Evolutionary conservation across 2,797 vertebrate species (phyloP).

Genomic region (Lateolabrax maculatus): DNA sequence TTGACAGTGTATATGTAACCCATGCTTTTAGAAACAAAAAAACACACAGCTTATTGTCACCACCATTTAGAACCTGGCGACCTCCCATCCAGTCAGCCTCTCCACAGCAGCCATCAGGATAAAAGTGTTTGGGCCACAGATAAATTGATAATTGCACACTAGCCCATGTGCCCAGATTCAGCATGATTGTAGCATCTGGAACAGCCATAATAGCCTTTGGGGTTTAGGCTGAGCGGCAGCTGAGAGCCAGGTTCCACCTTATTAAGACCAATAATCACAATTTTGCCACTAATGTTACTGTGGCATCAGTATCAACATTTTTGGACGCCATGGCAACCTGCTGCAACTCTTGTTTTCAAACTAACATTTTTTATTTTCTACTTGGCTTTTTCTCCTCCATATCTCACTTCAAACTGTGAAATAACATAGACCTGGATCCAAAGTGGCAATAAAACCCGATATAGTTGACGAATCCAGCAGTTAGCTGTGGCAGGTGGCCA

Average conservation of each 20-base stretch:
- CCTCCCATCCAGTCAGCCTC: constrained; percentile 6
- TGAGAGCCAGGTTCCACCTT: constrained; percentile 52
- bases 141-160: constrained; percentile 62
- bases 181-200: constrained; percentile 65
- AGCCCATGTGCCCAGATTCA: constrained; percentile 33
- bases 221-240: constrained; percentile 44
- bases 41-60: background rate
- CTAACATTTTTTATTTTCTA: background rate
- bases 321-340: constrained; percentile 16
- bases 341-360: constrained; percentile 11
- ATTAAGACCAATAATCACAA: constrained; percentile 64
- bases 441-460: constrained; percentile 8
- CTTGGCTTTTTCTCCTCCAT: background rate
- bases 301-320: constrained; percentile 5
- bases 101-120: constrained; percentile 25
- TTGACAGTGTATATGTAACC: background rate
- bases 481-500: constrained; percentile 62
- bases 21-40: constrained; percentile 1
- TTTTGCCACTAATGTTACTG: constrained; percentile 31
- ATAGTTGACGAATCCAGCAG: constrained; percentile 65
- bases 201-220: constrained; percentile 54
- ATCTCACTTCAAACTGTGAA: background rate
- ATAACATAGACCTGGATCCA: constrained; percentile 12
- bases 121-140: constrained; percentile 50
- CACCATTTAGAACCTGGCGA: background rate